Conservation (phyloP, 2,888 invertebrate genomes). For the Lissonota sp. region DNA sequence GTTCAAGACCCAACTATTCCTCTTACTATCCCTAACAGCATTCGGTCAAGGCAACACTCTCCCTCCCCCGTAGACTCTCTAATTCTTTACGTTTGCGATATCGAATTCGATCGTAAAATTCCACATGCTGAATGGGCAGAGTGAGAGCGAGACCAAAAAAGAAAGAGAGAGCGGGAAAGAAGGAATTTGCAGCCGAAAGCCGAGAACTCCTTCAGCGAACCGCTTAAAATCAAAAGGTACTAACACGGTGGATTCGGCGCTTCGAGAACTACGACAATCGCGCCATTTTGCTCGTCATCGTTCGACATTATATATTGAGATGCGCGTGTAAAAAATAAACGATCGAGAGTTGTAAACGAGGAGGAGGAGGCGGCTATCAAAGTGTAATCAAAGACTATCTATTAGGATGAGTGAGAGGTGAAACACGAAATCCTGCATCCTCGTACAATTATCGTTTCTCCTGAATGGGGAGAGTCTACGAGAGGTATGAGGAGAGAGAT, state of each 20-base stretch:
- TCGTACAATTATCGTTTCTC: conserved; percentile 5
- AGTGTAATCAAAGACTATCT: conserved; percentile 32
- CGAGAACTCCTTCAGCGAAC: no score
- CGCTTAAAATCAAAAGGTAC: no score
- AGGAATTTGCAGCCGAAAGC: conserved; percentile 13
- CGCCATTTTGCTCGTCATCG: not conserved
- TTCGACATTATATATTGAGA: not conserved
- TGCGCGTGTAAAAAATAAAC: conserved; percentile 20
- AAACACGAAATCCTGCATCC: conserved; percentile 23
- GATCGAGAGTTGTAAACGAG: conserved; percentile 27
- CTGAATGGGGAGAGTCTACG: not conserved
- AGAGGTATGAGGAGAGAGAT: not conserved
- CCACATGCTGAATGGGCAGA: conserved; percentile 27
- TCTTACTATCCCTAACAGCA: conserved; percentile 31
- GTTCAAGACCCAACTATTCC: conserved; percentile 12
- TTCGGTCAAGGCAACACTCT: conserved; percentile 66
- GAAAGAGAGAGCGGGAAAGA: not conserved
- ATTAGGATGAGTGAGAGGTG: conserved; percentile 25
- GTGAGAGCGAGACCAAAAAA: not conserved
- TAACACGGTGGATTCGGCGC: no score
- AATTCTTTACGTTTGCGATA: conserved; percentile 58
- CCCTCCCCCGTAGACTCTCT: conserved; percentile 57
- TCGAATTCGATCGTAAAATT: conserved; percentile 55
- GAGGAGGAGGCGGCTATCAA: conserved; percentile 2
- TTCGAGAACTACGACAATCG: no score